These are phyloP conservation scores for Zhuqinia jingwanae DNA, from an alignment of 2,888 invertebrate genomes.

Conservation along the genomic window DNA sequence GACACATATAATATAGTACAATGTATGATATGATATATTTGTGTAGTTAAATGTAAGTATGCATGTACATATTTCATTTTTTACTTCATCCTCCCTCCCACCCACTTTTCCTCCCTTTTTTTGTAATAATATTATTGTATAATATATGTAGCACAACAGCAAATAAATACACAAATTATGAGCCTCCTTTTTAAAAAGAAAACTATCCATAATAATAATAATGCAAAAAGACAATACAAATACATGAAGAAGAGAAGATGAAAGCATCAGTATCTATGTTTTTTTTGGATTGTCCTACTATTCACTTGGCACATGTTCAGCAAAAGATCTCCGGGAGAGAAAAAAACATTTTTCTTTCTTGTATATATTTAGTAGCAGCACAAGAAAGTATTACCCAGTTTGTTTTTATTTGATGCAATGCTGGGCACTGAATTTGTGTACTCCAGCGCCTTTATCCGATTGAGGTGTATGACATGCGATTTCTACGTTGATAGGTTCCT, in stretches of 20 bases:
- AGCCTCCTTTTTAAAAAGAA: not conserved
- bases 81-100: not conserved
- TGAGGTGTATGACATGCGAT: too few relatives aligned
- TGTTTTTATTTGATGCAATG: too few relatives aligned
- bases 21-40: too few relatives aligned
- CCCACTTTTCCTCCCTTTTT: constrained; percentile 17
- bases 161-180: constrained; percentile 54
- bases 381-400: not conserved
- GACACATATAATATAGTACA: not conserved
- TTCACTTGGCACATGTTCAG: constrained; percentile 57
- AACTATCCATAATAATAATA: constrained; percentile 1
- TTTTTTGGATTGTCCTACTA: constrained; percentile 42
- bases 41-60: not conserved
- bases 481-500: too few relatives aligned
- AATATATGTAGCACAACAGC: constrained; percentile 21
- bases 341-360: constrained; percentile 50
- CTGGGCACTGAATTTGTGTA: too few relatives aligned
- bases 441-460: too few relatives aligned
- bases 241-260: constrained; percentile 1
- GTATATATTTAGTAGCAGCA: not conserved
- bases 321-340: constrained; percentile 2
- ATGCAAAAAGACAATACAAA: constrained; percentile 29
- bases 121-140: not conserved
- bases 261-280: constrained; percentile 41
- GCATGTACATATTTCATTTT: not conserved